Conservation (phyloP, 2,797 vertebrate genomes). For the Xerus rutilus region DNA sequence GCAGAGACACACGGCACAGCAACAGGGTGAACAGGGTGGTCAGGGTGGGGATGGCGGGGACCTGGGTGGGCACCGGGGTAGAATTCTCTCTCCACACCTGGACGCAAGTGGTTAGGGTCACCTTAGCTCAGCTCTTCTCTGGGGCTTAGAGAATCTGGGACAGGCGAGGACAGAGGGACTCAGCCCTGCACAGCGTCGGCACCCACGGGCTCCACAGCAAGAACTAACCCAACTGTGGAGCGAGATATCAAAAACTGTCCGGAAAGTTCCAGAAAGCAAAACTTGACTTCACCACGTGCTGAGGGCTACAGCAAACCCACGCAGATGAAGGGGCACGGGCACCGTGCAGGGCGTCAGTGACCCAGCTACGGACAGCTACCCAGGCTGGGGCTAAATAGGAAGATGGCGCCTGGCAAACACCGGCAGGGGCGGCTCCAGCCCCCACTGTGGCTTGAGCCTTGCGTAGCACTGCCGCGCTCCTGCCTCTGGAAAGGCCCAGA, state of each 20-base stretch:
- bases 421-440: not conserved
- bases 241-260: not conserved
- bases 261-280: not conserved
- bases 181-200: no score
- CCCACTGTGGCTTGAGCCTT: not conserved
- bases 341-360: no score
- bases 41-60: not conserved
- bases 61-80: no score
- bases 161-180: not conserved
- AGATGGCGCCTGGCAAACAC: not conserved
- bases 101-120: not conserved
- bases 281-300: not conserved
- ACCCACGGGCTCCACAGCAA: not conserved
- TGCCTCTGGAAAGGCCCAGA: not conserved
- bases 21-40: no score
- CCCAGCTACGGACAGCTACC: not conserved
- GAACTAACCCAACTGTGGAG: not conserved
- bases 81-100: not conserved
- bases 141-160: not conserved
- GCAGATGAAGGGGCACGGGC: not conserved
- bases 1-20: rapidly evolving
- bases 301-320: not conserved
- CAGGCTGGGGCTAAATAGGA: not conserved
- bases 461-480: not conserved
- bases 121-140: not conserved